phyloP scores from a whole-genome alignment of 1,140 invertebrate genomes.

The Magallana gigas region DNA sequence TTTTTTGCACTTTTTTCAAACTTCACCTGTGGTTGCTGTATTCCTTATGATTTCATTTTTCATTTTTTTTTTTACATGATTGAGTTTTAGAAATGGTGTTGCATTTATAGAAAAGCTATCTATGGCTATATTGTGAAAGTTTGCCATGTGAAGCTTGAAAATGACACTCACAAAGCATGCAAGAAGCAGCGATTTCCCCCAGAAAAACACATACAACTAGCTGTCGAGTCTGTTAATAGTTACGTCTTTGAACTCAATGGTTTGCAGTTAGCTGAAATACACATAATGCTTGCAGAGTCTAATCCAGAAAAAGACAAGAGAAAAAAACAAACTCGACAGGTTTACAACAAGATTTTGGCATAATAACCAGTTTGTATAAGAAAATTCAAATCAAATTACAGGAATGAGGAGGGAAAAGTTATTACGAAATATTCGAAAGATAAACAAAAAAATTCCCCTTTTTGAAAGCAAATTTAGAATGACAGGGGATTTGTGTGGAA shows the following conservation, averaged over 20 bases:
- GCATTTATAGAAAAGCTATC: neutral
- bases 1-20: too few relatives aligned
- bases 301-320: neutral
- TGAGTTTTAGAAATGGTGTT: too few relatives aligned
- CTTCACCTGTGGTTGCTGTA: too few relatives aligned
- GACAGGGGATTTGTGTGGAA: constrained; percentile 4
- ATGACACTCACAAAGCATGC: constrained; percentile 23
- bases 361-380: constrained; percentile 29
- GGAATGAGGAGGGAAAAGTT: neutral
- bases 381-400: constrained; percentile 2
- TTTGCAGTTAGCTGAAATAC: constrained; percentile 18
- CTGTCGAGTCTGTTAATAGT: constrained; percentile 29
- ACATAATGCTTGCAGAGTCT: neutral
- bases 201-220: constrained; percentile 34
- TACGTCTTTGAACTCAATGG: neutral
- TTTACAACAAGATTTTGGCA: constrained; percentile 32
- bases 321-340: constrained; percentile 27
- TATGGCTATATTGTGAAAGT: neutral
- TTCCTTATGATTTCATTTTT: too few relatives aligned
- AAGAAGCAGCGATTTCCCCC: constrained; percentile 34
- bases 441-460: neutral
- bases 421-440: neutral
- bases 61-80: too few relatives aligned
- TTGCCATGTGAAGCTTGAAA: constrained; percentile 12
- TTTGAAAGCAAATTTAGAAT: neutral